Conservation (phyloP, 23 tunicate species). For the Clavelina lepadiformis region DNA sequence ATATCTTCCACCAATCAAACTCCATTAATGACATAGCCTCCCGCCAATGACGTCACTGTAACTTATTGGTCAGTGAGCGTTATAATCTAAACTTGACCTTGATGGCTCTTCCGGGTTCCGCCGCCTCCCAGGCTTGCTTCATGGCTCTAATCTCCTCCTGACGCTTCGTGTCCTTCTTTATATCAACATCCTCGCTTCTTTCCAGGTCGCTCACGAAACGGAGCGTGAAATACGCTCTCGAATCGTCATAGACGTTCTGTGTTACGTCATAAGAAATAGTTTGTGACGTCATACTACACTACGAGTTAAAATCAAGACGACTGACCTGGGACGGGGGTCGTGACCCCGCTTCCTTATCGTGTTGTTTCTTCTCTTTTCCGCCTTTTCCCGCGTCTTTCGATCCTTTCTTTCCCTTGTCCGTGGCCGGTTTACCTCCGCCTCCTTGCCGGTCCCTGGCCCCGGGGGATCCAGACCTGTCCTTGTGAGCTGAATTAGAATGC, state of each 20-base stretch:
- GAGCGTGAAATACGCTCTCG: conserved; percentile 60
- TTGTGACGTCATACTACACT: too few species aligned
- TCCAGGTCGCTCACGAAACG: conserved; percentile 64
- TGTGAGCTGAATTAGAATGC: conserved; percentile 27
- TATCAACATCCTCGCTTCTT: conserved; percentile 57
- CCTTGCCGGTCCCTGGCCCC: conserved; percentile 15
- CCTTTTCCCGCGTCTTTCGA: conserved; percentile 58
- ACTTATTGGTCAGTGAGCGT: too few species aligned
- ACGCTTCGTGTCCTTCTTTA: conserved; percentile 64
- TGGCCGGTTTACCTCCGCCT: conserved; percentile 26
- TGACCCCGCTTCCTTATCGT: conserved; percentile 64
- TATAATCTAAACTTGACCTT: conserved; percentile 35
- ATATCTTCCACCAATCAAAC: too few species aligned
- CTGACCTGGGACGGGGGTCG: conserved; percentile 79
- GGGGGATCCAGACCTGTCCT: conserved; percentile 51
- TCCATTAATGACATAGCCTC: too few species aligned
- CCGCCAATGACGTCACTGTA: too few species aligned
- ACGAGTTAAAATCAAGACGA: too few species aligned
- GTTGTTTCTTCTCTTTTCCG: conserved; percentile 75
- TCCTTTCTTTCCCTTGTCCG: conserved; percentile 63
- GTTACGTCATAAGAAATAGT: too few species aligned
- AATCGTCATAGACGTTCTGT: conserved; percentile 37
- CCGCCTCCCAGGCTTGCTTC: conserved; percentile 91
- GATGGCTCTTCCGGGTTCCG: conserved; percentile 78
- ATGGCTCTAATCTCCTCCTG: conserved; percentile 71